phyloP scores from a whole-genome alignment of 2,113 vertebrate genomes.

The Seriola rivoliana region DNA sequence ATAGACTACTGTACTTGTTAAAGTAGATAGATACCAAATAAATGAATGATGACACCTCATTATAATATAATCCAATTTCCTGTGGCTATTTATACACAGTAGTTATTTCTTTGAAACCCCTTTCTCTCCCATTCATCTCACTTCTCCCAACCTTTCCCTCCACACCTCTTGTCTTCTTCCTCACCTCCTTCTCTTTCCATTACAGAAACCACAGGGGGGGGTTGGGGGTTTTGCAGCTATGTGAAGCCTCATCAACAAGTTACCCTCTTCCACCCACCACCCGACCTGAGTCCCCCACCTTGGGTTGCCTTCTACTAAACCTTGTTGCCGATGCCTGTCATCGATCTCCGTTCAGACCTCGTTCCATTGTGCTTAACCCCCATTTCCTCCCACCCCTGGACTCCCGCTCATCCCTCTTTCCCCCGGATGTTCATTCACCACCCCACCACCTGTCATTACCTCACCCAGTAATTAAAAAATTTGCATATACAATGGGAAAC shows the following conservation, averaged over 20 bases:
- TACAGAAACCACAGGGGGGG: slow-evolving; percentile 5
- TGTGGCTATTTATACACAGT: background rate
- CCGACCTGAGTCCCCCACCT: slow-evolving; percentile 9
- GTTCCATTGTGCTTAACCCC: slow-evolving; percentile 7
- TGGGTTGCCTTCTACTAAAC: background rate
- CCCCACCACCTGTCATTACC: background rate
- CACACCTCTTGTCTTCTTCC: slow-evolving; percentile 15
- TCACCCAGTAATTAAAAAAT: background rate
- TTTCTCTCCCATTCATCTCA: background rate
- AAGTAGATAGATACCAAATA: background rate
- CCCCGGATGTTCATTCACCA: background rate
- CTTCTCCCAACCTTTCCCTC: background rate
- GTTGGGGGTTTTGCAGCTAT: slow-evolving; percentile 7
- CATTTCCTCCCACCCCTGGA: background rate
- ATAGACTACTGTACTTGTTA: background rate
- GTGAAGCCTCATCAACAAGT: slow-evolving; percentile 27
- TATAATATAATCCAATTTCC: slow-evolving; percentile 5
- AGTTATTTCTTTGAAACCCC: background rate
- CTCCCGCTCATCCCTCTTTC: slow-evolving; percentile 3
- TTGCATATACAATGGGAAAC: slow-evolving; percentile 5
- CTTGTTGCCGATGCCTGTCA: slow-evolving; percentile 13
- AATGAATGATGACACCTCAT: background rate
- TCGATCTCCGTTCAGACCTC: slow-evolving; percentile 26
- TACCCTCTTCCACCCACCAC: background rate
- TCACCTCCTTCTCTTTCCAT: slow-evolving; percentile 4